Conservation (phyloP, 2,888 invertebrate genomes). For the Cantharis lateralis region DNA sequence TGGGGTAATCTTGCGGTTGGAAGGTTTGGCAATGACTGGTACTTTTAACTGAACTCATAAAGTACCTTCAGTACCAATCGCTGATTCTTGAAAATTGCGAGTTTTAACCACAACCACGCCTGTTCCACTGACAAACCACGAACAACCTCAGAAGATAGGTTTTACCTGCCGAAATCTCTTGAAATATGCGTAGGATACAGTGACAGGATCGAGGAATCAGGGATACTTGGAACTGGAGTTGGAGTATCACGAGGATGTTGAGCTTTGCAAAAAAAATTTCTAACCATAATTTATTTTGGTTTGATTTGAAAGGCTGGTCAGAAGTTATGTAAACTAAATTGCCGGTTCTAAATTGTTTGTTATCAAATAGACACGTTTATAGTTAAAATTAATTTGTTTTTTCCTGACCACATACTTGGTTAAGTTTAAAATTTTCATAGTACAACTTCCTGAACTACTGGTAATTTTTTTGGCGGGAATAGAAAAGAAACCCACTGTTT, state of each 20-base stretch:
- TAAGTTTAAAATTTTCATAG: conserved; percentile 4
- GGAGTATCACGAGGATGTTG: too few relatives aligned
- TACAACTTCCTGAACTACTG: not conserved
- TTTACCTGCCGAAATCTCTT: not conserved
- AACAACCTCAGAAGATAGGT: not conserved
- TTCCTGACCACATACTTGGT: conserved; percentile 7
- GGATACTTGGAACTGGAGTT: too few relatives aligned
- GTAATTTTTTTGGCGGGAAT: not conserved
- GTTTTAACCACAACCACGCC: not conserved
- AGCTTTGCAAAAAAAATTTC: too few relatives aligned
- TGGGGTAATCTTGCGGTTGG: not conserved
- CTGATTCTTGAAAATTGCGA: not conserved
- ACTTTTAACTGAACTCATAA: not conserved
- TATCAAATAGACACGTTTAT: conserved; percentile 3
- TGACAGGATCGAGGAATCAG: too few relatives aligned
- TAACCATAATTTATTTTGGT: not conserved
- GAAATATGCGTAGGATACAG: not conserved
- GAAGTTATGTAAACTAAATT: conserved; percentile 1
- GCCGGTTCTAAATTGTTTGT: not conserved
- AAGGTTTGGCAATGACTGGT: not conserved
- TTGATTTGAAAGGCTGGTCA: not conserved
- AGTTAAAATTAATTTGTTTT: conserved; percentile 16
- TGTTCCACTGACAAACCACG: not conserved
- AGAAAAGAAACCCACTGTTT: not conserved
- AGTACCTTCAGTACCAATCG: not conserved